These are phyloP conservation scores for Onychostruthus taczanowskii DNA, from an alignment of 2,113 vertebrate species.

Conservation along the genomic window DNA sequence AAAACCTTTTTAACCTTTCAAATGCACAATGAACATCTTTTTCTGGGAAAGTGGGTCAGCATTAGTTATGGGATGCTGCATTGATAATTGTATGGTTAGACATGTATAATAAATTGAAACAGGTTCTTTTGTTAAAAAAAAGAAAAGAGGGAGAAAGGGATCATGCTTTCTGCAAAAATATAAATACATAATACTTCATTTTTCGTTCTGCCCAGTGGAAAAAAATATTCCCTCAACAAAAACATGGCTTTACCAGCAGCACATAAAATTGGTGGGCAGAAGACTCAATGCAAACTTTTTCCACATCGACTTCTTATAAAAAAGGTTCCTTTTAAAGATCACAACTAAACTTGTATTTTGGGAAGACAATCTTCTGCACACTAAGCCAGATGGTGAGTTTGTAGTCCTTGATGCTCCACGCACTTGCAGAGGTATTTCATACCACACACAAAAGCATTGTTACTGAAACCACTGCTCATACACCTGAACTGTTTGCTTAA, in stretches of 20 bases:
- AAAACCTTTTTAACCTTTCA: slow-evolving; percentile 82
- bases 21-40: slow-evolving; percentile 80
- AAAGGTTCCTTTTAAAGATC: background rate
- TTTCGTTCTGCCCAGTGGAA: background rate
- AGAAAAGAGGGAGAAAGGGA: slow-evolving; percentile 39
- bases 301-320: background rate
- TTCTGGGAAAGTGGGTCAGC: slow-evolving; percentile 72
- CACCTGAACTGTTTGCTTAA: background rate
- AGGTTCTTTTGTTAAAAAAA: slow-evolving; percentile 58
- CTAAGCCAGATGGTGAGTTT: background rate
- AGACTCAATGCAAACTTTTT: slow-evolving; percentile 9
- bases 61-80: slow-evolving; percentile 72
- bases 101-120: slow-evolving; percentile 64
- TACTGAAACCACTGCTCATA: background rate
- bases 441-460: background rate
- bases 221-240: slow-evolving; percentile 26
- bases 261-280: background rate
- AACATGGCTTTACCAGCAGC: slow-evolving; percentile 8
- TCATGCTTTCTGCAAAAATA: slow-evolving; percentile 65
- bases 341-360: background rate
- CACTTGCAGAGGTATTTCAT: background rate
- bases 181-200: slow-evolving; percentile 18
- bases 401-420: background rate
- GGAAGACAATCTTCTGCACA: background rate
- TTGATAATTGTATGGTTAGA: slow-evolving; percentile 66